Conservation (phyloP, 2,888 invertebrate genomes). For the Salticus scenicus region DNA sequence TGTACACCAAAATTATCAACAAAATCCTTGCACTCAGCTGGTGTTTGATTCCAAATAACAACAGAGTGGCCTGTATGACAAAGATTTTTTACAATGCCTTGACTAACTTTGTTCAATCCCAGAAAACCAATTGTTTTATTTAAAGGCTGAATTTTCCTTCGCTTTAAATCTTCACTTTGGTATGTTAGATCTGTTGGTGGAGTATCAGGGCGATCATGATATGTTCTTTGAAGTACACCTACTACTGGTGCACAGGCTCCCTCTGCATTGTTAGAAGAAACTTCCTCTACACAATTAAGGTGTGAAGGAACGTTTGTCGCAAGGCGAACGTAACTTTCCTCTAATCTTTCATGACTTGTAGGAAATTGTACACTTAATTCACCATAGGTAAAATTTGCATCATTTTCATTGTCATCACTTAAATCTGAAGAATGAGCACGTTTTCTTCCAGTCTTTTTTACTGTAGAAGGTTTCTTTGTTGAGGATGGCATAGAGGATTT, state of each 20-base stretch:
- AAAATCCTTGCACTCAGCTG: slow-evolving; percentile 90
- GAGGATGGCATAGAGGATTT: too few species aligned
- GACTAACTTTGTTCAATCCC: slow-evolving; percentile 95
- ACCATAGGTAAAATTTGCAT: too few species aligned
- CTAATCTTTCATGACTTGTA: not conserved
- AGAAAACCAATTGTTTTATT: slow-evolving; percentile 93
- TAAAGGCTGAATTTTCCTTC: slow-evolving; percentile 80
- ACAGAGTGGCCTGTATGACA: slow-evolving; percentile 92
- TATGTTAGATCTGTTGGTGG: not conserved
- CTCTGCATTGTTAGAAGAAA: not conserved
- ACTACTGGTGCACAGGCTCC: not conserved
- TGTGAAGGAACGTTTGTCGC: not conserved
- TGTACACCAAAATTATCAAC: slow-evolving; percentile 74
- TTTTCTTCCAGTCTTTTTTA: not conserved
- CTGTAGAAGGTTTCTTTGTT: not conserved
- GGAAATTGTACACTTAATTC: too few species aligned
- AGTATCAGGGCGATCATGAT: not conserved
- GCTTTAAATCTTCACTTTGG: not conserved
- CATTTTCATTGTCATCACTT: too few species aligned
- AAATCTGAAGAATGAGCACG: not conserved
- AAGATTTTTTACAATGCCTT: slow-evolving; percentile 94
- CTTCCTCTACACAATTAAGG: not conserved
- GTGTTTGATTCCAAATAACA: slow-evolving; percentile 93
- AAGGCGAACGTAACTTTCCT: not conserved
- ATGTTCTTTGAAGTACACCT: not conserved